Evolutionary conservation across 2,888 invertebrate genomes (phyloP).

Genomic region (Drosophila neoperkinsi): DNA sequence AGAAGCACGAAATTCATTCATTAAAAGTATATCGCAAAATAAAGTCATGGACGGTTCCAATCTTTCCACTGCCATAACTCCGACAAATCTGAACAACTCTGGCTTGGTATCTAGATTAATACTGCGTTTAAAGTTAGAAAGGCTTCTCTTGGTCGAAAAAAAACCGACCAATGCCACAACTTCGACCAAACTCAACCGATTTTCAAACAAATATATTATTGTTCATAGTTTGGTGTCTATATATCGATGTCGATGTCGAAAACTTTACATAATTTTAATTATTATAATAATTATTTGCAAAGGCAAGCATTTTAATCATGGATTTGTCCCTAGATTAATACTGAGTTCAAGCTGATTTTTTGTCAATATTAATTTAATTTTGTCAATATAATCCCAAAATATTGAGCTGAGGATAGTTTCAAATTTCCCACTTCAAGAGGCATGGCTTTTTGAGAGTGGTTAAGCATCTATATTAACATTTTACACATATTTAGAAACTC

Average conservation of each 20-base stretch:
- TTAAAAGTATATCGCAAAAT: not conserved
- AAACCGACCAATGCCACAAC: not conserved
- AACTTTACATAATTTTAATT: too few species aligned
- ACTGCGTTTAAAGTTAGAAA: not conserved
- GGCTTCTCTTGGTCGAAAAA: not conserved
- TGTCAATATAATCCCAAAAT: not conserved
- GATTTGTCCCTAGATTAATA: not conserved
- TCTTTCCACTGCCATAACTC: not conserved
- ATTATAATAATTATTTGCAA: not conserved
- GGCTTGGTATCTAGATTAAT: not conserved
- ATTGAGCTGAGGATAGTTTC: not conserved
- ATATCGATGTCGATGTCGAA: too few species aligned
- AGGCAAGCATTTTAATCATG: not conserved
- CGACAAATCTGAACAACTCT: not conserved
- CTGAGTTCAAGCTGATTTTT: not conserved
- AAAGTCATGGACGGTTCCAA: not conserved
- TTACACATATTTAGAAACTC: not conserved
- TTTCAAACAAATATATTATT: not conserved
- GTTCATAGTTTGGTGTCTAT: not conserved
- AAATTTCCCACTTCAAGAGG: not conserved
- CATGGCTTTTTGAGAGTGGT: not conserved
- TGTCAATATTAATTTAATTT: too few species aligned
- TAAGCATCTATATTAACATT: not conserved
- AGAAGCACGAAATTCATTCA: not conserved
- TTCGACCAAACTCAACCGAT: not conserved